Evolutionary conservation across 92 coral and sea anemone genomes (phyloP), one percentile per base, ranked within the genome.

Genomic region (Phenganax stokvisi): DNA sequence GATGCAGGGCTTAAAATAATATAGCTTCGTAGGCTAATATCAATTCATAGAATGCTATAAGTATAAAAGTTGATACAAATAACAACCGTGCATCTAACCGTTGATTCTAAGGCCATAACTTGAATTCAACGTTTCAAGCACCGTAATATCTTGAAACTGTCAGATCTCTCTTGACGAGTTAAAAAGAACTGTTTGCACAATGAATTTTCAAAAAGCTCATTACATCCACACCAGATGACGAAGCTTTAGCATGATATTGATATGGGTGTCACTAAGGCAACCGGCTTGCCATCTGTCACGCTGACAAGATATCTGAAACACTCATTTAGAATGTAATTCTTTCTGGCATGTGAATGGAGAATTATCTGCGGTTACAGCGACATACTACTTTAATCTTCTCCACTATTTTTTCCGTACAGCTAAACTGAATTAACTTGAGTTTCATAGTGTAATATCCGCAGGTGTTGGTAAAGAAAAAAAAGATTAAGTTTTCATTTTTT

Each of bases 161-260:
- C 47, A 10, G 53, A 9, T 37, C 53, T 51, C 47, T 12, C n/a
- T 9, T 9, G 53, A 68, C 52, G 30, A 37, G 15, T 68, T 2
- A 37, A 68, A 8, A 12, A 53, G 47, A 30, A 68, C 17, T 68
- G 73, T 68, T 30, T 30, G 53, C 9, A 30, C 7, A 11, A 5
- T 68, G 73, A 29, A 52, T 28, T 29, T 59, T 76, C 70, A 76
- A 76, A 76, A 76, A 31, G 70, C 70, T 76, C 60, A 76, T 76
- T 59, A 59, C 30, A 11, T 58, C 30, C 53, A 28, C 28, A 54
- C 56, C 71, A 59, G 71, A 76, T 60, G 81, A 76, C 57, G 44
- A 27, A 28, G 44, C 81, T 68, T 60, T 76, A 76, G 58, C 16
- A 28, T n/a, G 37, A 54, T 28, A 76, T 76, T 76, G 37, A 76